phyloP scores from a whole-genome alignment of 2,113 vertebrate genomes.

The Caranx ignobilis region DNA sequence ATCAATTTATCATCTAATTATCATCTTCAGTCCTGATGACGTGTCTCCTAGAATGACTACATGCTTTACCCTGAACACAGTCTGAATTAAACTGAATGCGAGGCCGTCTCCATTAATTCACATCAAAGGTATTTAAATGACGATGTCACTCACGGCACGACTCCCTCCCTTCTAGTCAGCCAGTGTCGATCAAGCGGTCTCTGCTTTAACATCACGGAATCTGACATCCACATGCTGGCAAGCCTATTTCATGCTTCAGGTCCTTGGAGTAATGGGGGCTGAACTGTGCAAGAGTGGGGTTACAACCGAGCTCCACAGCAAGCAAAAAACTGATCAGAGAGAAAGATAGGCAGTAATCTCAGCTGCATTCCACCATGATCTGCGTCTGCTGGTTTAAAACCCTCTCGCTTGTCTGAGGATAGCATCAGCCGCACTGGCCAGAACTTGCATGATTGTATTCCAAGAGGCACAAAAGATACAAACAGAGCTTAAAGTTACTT shows the following conservation, averaged over 20 bases:
- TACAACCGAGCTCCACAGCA: constrained; percentile 50
- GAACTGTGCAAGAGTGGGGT: constrained; percentile 46
- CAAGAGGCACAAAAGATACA: constrained; percentile 21
- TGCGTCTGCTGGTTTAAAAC: constrained; percentile 30
- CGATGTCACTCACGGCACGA: constrained; percentile 32
- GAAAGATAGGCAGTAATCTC: constrained; percentile 65
- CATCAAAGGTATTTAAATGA: constrained; percentile 47
- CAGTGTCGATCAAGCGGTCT: constrained; percentile 55
- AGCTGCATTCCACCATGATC: constrained; percentile 60
- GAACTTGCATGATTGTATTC: constrained; percentile 16
- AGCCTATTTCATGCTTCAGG: constrained; percentile 81
- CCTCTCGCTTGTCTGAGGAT: constrained; percentile 29
- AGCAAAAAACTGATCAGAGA: constrained; percentile 53
- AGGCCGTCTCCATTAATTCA: constrained; percentile 3
- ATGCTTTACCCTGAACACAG: not conserved
- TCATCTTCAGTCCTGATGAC: not conserved
- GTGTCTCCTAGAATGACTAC: not conserved
- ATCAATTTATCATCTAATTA: not conserved
- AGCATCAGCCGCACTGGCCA: constrained; percentile 26
- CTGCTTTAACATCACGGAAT: constrained; percentile 59
- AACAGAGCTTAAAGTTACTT: not conserved
- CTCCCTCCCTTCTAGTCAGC: constrained; percentile 42
- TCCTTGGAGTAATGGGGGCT: constrained; percentile 72
- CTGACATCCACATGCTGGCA: constrained; percentile 70
- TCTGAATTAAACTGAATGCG: not conserved